Percentiles rank a stretch among this genome's conserved stretches.
Evolutionary conservation across 2,888 invertebrate species (phyloP).

Genomic region (Serripes groenlandicus): DNA sequence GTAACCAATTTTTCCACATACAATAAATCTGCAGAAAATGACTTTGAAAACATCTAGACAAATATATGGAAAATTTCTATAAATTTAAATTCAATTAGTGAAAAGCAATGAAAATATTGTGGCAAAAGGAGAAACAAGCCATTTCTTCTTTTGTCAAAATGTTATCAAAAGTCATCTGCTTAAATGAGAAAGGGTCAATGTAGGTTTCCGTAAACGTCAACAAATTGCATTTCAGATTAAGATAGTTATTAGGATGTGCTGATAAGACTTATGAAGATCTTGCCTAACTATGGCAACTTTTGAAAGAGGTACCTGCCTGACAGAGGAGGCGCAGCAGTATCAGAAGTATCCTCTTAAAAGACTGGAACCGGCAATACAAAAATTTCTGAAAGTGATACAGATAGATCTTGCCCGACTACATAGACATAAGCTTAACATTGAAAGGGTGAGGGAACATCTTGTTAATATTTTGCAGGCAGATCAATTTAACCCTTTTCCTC

Average conservation of each 20-base stretch:
- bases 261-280: no score
- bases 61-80: not conserved
- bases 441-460: no score
- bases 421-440: conserved; percentile 77
- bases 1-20: no score
- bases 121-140: not conserved
- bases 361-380: conserved; percentile 76
- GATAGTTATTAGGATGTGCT: no score
- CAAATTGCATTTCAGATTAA: not conserved
- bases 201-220: not conserved
- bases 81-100: no score
- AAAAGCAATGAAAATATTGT: no score
- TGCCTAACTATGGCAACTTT: conserved; percentile 58
- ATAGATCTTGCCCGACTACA: conserved; percentile 79
- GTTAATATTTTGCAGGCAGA: no score
- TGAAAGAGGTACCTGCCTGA: conserved; percentile 28
- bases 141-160: not conserved
- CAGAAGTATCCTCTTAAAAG: conserved; percentile 79
- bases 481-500: no score
- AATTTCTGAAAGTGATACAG: conserved; percentile 80
- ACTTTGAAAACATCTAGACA: not conserved
- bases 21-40: no score
- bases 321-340: conserved; percentile 31
- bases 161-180: not conserved
- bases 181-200: not conserved